Evolutionary conservation across 2,888 invertebrate genomes (phyloP).

Genomic region (Drosophila fungiperda): DNA sequence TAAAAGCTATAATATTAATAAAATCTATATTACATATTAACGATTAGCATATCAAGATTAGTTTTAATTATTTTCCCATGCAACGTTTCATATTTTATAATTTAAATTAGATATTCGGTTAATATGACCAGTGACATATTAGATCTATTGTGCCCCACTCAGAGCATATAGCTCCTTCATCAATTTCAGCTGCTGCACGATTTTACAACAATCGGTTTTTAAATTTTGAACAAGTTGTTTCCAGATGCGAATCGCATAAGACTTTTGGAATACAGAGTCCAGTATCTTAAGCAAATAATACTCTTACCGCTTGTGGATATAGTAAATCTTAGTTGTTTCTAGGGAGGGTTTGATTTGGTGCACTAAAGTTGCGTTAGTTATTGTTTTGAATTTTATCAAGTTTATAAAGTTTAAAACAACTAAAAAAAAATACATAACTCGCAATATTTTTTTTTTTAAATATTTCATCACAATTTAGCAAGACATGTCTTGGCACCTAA

Average conservation of each 20-base stretch:
- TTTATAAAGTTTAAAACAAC: not conserved
- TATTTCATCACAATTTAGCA: not conserved
- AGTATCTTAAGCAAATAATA: not conserved
- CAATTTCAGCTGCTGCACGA: not conserved
- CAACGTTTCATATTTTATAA: not conserved
- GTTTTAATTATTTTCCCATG: not conserved
- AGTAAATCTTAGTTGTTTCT: not conserved
- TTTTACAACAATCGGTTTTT: not conserved
- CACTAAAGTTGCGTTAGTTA: not conserved
- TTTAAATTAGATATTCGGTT: not conserved
- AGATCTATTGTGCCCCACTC: no score
- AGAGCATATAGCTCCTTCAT: no score
- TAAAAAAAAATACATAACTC: not conserved
- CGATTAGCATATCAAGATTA: not conserved
- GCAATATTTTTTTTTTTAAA: not conserved
- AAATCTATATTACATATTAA: not conserved
- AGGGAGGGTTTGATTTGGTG: not conserved
- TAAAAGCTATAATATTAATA: not conserved
- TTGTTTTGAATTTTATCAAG: not conserved
- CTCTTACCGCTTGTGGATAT: not conserved
- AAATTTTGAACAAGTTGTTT: not conserved
- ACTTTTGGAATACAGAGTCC: not conserved
- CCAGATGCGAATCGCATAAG: not conserved
- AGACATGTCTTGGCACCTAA: not conserved
- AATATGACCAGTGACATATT: not conserved